Evolutionary conservation across 2,113 vertebrate species (phyloP), one percentile per base, ranked within the genome.

Genomic region (Hippocampus barbouri): DNA sequence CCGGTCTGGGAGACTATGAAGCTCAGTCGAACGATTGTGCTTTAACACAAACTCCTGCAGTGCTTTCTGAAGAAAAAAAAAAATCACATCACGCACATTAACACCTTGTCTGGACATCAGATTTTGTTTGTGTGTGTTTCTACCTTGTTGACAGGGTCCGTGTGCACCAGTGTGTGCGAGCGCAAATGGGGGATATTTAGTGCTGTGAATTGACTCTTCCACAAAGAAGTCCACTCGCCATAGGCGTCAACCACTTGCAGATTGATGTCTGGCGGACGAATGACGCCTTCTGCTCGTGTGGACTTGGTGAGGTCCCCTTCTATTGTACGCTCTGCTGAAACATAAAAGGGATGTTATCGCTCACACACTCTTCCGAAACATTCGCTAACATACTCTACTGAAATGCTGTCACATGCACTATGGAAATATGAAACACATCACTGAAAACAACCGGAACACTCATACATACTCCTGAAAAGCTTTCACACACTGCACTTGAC

Each of bases 121-220:
- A 27, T 15, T 5, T 56, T 11, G 25, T 18, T 8, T 40, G 16
- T 18, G 45, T 65, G 30, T 69, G 20, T 78, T 51, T 75, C 0
- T 74, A 93, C 92, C 91, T 93, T 91, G 70, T 91, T 88, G 15
- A 89, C 59, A 43, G 93, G 89, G 43, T 93, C 91, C 1, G 92
- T 92, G 89, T 93, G 93, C 43, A 93, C 92, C 64, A 93, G 80
- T 1, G 85, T 83, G 81, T 93, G 93, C 57, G 93, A 93, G 81
- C 93, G 92, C n/a, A 93, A 89, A 23, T 93, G 92, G 67, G 90
- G 85, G 80, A 93, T 93, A 73, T 87, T 90, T 40, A 93, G 85
- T 14, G 91, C 86, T 11, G 79, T 72, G 75, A 93, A 93, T 87
- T 93, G 93, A 23, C 91, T 90, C 77, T 90, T 83, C 93, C 93